phyloP scores from a whole-genome alignment of 1,140 invertebrate species.

The Hirudo medicinalis region DNA sequence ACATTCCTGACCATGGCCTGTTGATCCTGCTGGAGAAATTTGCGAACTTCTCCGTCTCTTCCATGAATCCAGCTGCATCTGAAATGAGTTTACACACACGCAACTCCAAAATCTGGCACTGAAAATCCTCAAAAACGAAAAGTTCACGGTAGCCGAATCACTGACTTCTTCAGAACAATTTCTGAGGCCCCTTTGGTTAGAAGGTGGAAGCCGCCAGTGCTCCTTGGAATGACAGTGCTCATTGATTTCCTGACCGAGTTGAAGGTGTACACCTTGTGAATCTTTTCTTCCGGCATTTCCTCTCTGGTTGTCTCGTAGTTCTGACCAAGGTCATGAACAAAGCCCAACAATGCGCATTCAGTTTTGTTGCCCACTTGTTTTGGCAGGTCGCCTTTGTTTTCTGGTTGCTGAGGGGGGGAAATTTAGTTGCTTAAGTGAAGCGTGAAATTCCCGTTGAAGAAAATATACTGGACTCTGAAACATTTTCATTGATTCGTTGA shows the following conservation, averaged over 20 bases:
- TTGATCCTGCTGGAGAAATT: conserved; percentile 16
- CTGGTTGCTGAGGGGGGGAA: conserved; percentile 8
- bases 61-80: conserved; percentile 22
- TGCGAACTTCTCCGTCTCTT: conserved; percentile 13
- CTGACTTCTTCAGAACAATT: conserved; percentile 90
- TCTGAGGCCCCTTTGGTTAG: conserved; percentile 98
- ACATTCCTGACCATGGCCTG: conserved; percentile 67
- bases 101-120: too few species aligned
- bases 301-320: conserved; percentile 83
- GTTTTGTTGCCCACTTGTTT: conserved; percentile 76
- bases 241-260: conserved; percentile 97
- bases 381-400: conserved; percentile 17
- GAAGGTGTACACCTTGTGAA: conserved; percentile 87
- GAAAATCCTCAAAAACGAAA: too few species aligned
- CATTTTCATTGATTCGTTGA: background rate
- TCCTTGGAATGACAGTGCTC: conserved; percentile 74
- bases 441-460: too few species aligned
- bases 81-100: too few species aligned
- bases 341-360: conserved; percentile 68
- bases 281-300: conserved; percentile 73
- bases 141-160: background rate
- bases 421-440: background rate
- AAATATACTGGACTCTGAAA: too few species aligned
- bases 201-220: conserved; percentile 61
- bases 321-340: conserved; percentile 74